A percentile compares a stretch with the other conserved stretches of the same genome.
Conservation (phyloP, 2,888 invertebrate genomes). For the Eupithecia tripunctaria region DNA sequence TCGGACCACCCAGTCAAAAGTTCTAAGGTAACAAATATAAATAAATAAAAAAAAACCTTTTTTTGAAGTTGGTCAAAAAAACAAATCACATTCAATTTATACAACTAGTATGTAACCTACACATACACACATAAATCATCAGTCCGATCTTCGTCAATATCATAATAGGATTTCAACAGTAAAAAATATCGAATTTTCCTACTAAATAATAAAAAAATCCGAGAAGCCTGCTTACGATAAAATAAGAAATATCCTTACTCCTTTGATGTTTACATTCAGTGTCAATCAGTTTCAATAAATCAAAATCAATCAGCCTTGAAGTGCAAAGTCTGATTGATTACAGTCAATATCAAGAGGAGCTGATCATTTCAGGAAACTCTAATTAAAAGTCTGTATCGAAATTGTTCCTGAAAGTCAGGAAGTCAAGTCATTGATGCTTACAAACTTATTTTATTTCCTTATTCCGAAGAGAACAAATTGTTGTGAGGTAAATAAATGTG, state of each 20-base stretch:
- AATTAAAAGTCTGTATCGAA: background rate
- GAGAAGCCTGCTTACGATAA: background rate
- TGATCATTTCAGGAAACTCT: background rate
- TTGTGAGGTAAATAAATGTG: background rate
- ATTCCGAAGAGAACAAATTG: too few relatives aligned
- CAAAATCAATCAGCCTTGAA: background rate
- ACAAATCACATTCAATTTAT: too few relatives aligned
- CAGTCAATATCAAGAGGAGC: background rate
- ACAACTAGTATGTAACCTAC: too few relatives aligned
- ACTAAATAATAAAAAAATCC: too few relatives aligned
- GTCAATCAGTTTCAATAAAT: background rate
- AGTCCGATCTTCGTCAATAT: too few relatives aligned
- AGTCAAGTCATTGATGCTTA: background rate
- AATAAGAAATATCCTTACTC: background rate
- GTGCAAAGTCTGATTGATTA: background rate
- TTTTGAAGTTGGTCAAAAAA: too few relatives aligned
- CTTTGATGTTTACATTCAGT: background rate
- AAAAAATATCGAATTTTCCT: too few relatives aligned
- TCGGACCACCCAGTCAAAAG: too few relatives aligned
- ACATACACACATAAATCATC: too few relatives aligned
- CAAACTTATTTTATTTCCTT: conserved; percentile 2
- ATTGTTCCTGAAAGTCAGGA: background rate
- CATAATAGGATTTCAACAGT: too few relatives aligned
- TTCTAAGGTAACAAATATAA: too few relatives aligned
- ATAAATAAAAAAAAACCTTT: too few relatives aligned